A percentile compares a stretch with the other conserved stretches of the same genome.
Evolutionary conservation across 2,113 vertebrate species (phyloP).

Genomic region (Myrmecobius fasciatus): DNA sequence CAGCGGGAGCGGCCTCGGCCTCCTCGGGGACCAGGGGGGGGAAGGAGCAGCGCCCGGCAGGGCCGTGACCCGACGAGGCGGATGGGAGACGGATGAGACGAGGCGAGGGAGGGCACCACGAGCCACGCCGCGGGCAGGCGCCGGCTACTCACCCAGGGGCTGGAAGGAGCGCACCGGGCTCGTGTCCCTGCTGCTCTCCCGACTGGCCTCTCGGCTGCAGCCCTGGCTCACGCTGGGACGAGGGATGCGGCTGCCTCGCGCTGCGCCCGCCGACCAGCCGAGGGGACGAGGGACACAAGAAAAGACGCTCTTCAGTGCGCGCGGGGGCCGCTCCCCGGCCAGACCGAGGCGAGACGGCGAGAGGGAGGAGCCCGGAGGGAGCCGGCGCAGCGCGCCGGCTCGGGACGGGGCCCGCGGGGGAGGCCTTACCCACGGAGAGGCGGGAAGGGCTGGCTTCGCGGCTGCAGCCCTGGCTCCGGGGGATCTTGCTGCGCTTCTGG

Average conservation of each 20-base stretch:
- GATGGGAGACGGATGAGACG: slow-evolving; percentile 26
- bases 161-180: slow-evolving; percentile 97
- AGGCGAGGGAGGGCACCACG: background rate
- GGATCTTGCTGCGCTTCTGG: slow-evolving; percentile 95
- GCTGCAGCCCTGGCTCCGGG: slow-evolving; percentile 97
- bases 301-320: slow-evolving; percentile 73
- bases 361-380: no score
- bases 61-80: background rate
- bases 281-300: slow-evolving; percentile 80
- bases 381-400: no score
- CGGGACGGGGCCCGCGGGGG: background rate
- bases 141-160: slow-evolving; percentile 93
- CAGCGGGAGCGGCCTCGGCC: no score
- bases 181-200: slow-evolving; percentile 98
- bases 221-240: slow-evolving; percentile 99
- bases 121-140: slow-evolving; percentile 53
- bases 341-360: no score
- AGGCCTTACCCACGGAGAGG: slow-evolving; percentile 93
- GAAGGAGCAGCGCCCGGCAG: background rate
- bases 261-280: slow-evolving; percentile 83
- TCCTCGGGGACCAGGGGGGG: no score
- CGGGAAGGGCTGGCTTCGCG: slow-evolving; percentile 96
- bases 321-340: background rate
- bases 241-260: slow-evolving; percentile 97
- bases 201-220: slow-evolving; percentile 98